Evolutionary conservation across 1,140 invertebrate genomes (phyloP), one percentile per base, ranked within the genome.

Genomic region (Bradysia coprophila): DNA sequence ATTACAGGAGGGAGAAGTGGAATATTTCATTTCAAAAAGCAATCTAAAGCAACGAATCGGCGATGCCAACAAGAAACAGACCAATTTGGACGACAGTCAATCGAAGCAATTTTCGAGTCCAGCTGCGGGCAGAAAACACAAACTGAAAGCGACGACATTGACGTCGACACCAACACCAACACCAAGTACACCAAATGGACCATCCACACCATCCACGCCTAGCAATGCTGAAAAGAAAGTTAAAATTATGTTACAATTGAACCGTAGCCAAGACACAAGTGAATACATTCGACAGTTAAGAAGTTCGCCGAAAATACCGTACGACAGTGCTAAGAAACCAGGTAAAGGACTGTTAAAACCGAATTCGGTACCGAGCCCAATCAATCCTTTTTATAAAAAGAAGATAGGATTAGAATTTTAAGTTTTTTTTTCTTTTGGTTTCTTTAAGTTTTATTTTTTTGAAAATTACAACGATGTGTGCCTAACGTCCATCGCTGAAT

Each of bases 361-460:
- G 0, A 68, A 66, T 45, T 67, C 68, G 0, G 61, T 75, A n/a
- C 66, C 72, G 0, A 78, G 74, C n/a, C 78, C 76, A 0, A 73
- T 81, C 18, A 78, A 84, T 63, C 79, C 79, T 16, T 82, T 80
- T 53, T 79, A 76, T 45, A 78, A 71, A 52, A 67, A 65, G 41
- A 71, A 69, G 46, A 49, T 49, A 21, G 46, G 45, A 18, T 44
- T 54, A 15, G 47, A 51, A 31, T 34, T n/a, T n/a, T n/a, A n/a
- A n/a, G n/a, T n/a, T n/a, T n/a, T n/a, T n/a, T n/a, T n/a, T n/a
- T n/a, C n/a, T n/a, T n/a, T n/a, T n/a, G n/a, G n/a, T n/a, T n/a
- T n/a, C n/a, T n/a, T n/a, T n/a, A n/a, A n/a, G n/a, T n/a, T n/a
- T n/a, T n/a, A n/a, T n/a, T n/a, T n/a, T n/a, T n/a, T n/a, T n/a